phyloP scores from a whole-genome alignment of 2,113 vertebrate species.

The Strix aluco region DNA sequence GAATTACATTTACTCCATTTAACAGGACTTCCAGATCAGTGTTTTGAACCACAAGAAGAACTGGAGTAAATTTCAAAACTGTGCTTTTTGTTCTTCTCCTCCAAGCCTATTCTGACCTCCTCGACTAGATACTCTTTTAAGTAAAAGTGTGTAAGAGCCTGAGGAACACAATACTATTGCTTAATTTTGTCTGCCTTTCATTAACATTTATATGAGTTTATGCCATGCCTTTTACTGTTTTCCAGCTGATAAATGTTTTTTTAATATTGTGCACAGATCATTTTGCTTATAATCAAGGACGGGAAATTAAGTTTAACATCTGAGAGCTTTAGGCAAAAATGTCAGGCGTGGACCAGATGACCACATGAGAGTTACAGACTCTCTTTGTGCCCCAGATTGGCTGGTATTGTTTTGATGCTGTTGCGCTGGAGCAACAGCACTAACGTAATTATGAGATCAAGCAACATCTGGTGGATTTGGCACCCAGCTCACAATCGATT shows the following conservation, averaged over 20 bases:
- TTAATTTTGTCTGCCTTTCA: slow-evolving; percentile 39
- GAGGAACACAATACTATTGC: not conserved
- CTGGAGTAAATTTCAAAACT: not conserved
- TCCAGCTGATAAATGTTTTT: slow-evolving; percentile 51
- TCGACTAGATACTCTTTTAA: not conserved
- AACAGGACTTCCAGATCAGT: not conserved
- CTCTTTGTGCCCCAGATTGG: slow-evolving; percentile 27
- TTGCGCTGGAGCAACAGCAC: slow-evolving; percentile 70
- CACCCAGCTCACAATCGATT: slow-evolving; percentile 54
- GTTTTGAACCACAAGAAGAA: not conserved
- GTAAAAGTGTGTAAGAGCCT: not conserved
- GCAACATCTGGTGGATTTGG: slow-evolving; percentile 86
- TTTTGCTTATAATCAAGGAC: slow-evolving; percentile 50
- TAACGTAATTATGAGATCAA: slow-evolving; percentile 77
- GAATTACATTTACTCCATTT: not conserved
- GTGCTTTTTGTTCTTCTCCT: not conserved
- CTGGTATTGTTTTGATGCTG: slow-evolving; percentile 75
- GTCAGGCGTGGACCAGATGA: slow-evolving; percentile 47
- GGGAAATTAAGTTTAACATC: slow-evolving; percentile 26
- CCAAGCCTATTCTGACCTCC: not conserved
- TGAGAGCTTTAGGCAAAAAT: slow-evolving; percentile 15
- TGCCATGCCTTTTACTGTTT: slow-evolving; percentile 27
- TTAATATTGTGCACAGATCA: slow-evolving; percentile 17
- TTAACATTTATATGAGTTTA: slow-evolving; percentile 28
- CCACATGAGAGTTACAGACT: not conserved